Conservation (phyloP, 1,140 invertebrate genomes). For the Lysiphlebus fabarum region DNA sequence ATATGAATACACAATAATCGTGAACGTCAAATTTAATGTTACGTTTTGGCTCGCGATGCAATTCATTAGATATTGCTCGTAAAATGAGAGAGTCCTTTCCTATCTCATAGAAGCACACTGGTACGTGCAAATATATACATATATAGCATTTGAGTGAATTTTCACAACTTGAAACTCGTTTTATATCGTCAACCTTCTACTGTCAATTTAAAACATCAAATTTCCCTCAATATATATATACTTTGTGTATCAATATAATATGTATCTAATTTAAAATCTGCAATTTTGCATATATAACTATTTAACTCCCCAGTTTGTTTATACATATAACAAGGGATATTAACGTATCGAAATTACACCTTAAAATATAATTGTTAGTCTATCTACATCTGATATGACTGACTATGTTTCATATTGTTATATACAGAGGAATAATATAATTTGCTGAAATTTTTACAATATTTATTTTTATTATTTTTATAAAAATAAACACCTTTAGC, state of each 20-base stretch:
- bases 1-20: conserved; percentile 46
- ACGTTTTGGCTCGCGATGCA: conserved; percentile 45
- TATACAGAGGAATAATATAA: too few species aligned
- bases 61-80: conserved; percentile 57
- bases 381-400: too few species aligned
- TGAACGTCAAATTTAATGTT: conserved; percentile 55
- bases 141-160: conserved; percentile 25
- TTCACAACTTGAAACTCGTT: conserved; percentile 1
- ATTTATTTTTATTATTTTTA: too few species aligned
- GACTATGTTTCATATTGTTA: too few species aligned
- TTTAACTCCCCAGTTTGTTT: conserved; percentile 3
- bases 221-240: conserved; percentile 10
- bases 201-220: conserved; percentile 12
- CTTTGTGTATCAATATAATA: conserved; percentile 1
- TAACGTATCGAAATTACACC: conserved; percentile 23
- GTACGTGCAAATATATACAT: too few species aligned
- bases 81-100: conserved; percentile 41
- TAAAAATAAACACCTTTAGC: too few species aligned
- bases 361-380: neutral
- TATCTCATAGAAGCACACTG: conserved; percentile 44
- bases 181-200: neutral
- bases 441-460: too few species aligned
- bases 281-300: neutral
- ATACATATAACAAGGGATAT: conserved; percentile 16
- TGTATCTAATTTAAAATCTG: neutral